phyloP scores from a whole-genome alignment of 2,113 vertebrate species.

The Perccottus glenii region DNA sequence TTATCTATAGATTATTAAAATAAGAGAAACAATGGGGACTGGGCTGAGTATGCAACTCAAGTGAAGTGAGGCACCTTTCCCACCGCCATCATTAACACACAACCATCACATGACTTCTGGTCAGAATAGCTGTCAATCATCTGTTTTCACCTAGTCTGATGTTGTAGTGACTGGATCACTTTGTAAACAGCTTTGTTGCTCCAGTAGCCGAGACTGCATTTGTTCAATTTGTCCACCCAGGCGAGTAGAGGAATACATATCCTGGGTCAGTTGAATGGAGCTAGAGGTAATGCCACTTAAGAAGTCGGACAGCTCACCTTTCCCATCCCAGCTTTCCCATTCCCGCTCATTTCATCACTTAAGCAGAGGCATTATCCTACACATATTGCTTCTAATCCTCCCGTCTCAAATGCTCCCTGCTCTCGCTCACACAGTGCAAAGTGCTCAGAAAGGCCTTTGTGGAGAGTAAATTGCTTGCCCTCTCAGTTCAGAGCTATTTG shows the following conservation, averaged over 20 bases:
- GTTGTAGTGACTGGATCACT: background rate
- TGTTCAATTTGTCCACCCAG: background rate
- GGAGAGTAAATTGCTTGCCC: slow-evolving; percentile 63
- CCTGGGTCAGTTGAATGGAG: background rate
- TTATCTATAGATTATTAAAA: no score
- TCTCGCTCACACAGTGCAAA: slow-evolving; percentile 31
- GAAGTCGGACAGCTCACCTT: slow-evolving; percentile 13
- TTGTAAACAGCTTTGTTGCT: background rate
- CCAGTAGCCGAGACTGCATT: background rate
- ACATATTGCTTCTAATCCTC: slow-evolving; percentile 22
- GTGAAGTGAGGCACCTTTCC: background rate
- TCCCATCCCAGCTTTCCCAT: slow-evolving; percentile 13
- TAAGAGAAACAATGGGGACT: no score
- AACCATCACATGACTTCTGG: background rate
- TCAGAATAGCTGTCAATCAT: background rate
- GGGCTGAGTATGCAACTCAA: no score
- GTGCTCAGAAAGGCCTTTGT: slow-evolving; percentile 55
- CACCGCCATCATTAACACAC: no score
- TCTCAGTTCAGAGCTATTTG: slow-evolving; percentile 59
- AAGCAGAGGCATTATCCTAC: slow-evolving; percentile 24
- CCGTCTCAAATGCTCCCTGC: slow-evolving; percentile 1
- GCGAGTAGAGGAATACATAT: background rate
- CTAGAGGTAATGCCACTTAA: slow-evolving; percentile 11
- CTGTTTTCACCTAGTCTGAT: background rate
- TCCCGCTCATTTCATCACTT: slow-evolving; percentile 21